Evolutionary conservation across 2,888 invertebrate species (phyloP).

Genomic region (Drosophila sordidapex): DNA sequence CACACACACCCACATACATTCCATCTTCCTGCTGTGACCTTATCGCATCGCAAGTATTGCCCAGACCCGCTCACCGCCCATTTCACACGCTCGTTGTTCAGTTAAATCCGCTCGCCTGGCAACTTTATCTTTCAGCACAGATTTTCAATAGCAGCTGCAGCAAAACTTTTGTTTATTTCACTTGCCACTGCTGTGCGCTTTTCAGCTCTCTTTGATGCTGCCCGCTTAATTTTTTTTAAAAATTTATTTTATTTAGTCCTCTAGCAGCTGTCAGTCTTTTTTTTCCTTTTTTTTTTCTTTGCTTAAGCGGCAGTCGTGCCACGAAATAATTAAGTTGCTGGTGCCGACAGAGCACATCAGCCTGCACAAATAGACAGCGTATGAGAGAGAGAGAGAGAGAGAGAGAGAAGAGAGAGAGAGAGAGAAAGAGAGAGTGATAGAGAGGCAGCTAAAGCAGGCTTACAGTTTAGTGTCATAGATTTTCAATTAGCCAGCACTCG

Average conservation of each 20-base stretch:
- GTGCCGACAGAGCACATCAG: conserved; percentile 25
- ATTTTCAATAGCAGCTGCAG: conserved; percentile 67
- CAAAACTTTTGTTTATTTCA: conserved; percentile 61
- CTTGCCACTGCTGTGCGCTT: conserved; percentile 38
- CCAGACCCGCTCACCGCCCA: not conserved
- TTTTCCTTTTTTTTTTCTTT: conserved; percentile 19
- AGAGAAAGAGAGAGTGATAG: no score
- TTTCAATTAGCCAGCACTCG: conserved; percentile 64
- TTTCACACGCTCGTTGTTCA: conserved; percentile 42
- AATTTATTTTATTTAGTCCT: conserved; percentile 44
- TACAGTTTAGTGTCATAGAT: conserved; percentile 63
- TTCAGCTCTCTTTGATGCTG: conserved; percentile 1
- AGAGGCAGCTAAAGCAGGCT: conserved; percentile 43
- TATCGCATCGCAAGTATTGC: conserved; percentile 28
- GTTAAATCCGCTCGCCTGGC: conserved; percentile 64
- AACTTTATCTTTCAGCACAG: conserved; percentile 73
- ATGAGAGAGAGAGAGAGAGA: no score
- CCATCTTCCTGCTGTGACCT: conserved; percentile 17
- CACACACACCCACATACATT: not conserved
- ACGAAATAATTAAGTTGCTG: conserved; percentile 76
- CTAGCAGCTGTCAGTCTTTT: conserved; percentile 62
- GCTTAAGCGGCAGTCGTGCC: conserved; percentile 70
- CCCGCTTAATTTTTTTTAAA: not conserved
- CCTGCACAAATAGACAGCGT: not conserved
- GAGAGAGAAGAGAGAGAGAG: no score